Percentiles rank a stretch among this genome's conserved stretches.
phyloP scores from a whole-genome alignment of 2,797 vertebrate species.

The Uromys caudimaculatus region DNA sequence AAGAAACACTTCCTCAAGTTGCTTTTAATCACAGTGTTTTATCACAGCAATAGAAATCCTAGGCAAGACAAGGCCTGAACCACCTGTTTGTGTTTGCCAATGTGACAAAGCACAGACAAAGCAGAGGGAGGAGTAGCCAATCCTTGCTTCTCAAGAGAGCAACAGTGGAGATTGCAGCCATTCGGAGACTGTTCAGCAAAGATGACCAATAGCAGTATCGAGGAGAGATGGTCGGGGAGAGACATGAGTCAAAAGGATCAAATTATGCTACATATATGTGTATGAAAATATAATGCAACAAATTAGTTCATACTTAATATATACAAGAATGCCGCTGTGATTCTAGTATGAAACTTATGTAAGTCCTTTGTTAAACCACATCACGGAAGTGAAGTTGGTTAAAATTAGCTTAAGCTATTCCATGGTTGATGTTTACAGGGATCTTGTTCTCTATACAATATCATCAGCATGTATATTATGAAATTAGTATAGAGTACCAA shows the following conservation, averaged over 20 bases:
- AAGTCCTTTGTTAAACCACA: background rate
- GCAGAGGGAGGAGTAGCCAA: background rate
- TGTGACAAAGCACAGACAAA: constrained; percentile 18
- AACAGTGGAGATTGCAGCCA: background rate
- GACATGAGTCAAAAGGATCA: background rate
- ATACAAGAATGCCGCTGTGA: background rate
- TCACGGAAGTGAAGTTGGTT: background rate
- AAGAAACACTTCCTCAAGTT: background rate
- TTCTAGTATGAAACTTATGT: background rate
- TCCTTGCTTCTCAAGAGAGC: background rate
- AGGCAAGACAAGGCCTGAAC: background rate
- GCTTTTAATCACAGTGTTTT: background rate
- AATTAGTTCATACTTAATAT: background rate
- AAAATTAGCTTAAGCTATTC: background rate
- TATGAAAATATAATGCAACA: background rate
- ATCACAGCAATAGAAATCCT: background rate
- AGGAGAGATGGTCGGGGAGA: background rate
- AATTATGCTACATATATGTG: background rate
- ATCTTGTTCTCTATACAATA: background rate
- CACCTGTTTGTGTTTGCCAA: background rate
- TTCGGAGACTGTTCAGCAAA: background rate
- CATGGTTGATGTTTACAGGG: background rate
- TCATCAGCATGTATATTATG: background rate
- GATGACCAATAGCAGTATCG: background rate
- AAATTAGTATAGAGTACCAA: background rate